Evolutionary conservation across 2,888 invertebrate species (phyloP), one percentile per base, ranked within the genome.

Genomic region (Serripes groenlandicus): DNA sequence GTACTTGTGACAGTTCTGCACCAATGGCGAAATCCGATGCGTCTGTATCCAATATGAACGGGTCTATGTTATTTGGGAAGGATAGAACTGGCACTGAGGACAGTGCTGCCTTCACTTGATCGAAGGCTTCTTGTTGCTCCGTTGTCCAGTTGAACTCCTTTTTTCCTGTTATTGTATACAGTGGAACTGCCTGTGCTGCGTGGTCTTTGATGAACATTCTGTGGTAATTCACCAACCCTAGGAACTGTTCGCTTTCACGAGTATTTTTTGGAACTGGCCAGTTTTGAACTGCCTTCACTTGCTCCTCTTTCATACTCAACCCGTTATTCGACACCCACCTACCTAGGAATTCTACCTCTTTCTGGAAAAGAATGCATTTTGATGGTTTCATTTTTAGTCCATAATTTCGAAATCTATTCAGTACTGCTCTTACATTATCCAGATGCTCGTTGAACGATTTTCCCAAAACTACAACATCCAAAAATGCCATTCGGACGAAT

Each of bases 401-500:
- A 54, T 72, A 70, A 11, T 72, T 11, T 37, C 75, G 35, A 15
- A 89, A 49, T 60, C 76, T 42, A 18, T 4, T 15, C n/a, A 88
- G 70, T n/a, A 88, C 81, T 64, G 82, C 75, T 26, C 68, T 54
- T n/a, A 89, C 23, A 15, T 69, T 23, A 15, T 68, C 7, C 21
- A 85, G 4, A 34, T 88, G 88, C 56, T 85, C 81, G 0, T 75
- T 71, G n/a, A 82, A 28, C 21, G 37, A 72, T 7, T 62, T 71
- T 21, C 86, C 89, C 54, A 87, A 60, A 1, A 88, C 87, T 21
- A 89, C 37, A 1, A 85, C 73, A 58, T 90, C 90, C 0, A 89
- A 85, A 70, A 87, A n/a, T n/a, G 81, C 80, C 34, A 84, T 62
- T 23, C 28, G 68, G n/a, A 28, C 62, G 58, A 74, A 82, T 69